Percentiles rank a stretch among this genome's conserved stretches.
These are phyloP conservation scores for Eurypyga helias DNA, from an alignment of 2,113 vertebrate genomes.

Conservation along the genomic window DNA sequence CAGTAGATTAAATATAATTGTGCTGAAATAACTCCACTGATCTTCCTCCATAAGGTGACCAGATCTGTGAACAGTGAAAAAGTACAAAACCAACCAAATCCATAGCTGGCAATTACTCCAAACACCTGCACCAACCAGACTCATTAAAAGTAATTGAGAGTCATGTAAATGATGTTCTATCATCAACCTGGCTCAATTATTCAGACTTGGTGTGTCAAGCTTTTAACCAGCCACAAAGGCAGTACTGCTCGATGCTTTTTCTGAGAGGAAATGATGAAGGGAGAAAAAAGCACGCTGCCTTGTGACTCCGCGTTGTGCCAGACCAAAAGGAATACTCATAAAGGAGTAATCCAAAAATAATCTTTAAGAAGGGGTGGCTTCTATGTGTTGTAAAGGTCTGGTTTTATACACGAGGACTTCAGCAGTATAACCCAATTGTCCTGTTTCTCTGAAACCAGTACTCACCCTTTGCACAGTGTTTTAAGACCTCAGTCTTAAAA, in stretches of 20 bases:
- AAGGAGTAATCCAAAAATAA: background rate
- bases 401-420: background rate
- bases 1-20: background rate
- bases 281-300: background rate
- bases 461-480: background rate
- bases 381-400: background rate
- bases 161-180: background rate
- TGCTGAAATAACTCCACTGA: background rate
- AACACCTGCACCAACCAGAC: background rate
- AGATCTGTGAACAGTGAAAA: background rate
- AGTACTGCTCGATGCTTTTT: background rate
- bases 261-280: background rate
- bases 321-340: background rate
- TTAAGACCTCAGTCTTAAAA: background rate
- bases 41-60: background rate
- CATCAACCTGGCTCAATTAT: slow-evolving; percentile 30
- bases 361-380: background rate
- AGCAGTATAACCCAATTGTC: background rate
- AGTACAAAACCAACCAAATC: slow-evolving; percentile 8
- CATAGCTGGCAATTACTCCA: background rate
- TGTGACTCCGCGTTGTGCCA: background rate
- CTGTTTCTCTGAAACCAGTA: background rate
- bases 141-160: slow-evolving; percentile 1
- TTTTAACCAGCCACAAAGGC: background rate
- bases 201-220: background rate